Base-by-base conservation (phyloP, 2,113 vertebrate genomes). In the Anser cygnoides region DNA sequence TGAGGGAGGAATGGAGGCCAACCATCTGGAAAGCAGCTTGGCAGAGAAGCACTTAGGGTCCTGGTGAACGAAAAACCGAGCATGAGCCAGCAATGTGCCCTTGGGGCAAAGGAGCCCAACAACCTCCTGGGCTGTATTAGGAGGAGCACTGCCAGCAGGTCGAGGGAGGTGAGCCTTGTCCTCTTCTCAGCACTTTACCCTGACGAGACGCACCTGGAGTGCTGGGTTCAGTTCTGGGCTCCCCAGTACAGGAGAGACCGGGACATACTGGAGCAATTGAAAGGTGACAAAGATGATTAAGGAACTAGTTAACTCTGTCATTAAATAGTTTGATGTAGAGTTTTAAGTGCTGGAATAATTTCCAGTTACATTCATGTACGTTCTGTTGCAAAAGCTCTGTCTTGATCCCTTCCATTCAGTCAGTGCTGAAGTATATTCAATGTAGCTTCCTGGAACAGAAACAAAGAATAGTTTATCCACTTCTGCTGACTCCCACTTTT, bases 1-100 rank as follows among this genome's bases (percentile, higher is more conserved):
- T 55, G 25, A 9, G 3, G 2, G 8, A 46, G 10, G 28, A 13
- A 63, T 28, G 2, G 1, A 25, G 3, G 21, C 23, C 0, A 0
- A 12, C 19, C 6, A 7, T 39, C 28, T 50, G 44, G 43, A 39
- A 87, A 50, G 35, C 35, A 41, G 13, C 10, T 81, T 62, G 58
- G 17, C 46, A 76, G 39, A 46, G 70, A 61, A 92, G 58, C 19
- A 54, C 29, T 17, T 28, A 21, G 28, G 31, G 44, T 72, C 33
- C 58, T 80, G 62, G 19, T 55, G n/a, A 17, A 35, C 35, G 62
- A 46, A 67, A 82, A 58, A 33, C 23, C 18, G 11, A 39, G 28
- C 22, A 9, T 3, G 12, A 89, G 26, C 10, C 44, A 83, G 33
- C 39, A 62, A 15, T 1, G 50, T 46, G 33, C 17, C 35, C 59